Percentiles rank a stretch among this genome's conserved stretches.
Evolutionary conservation across 2,113 vertebrate species (phyloP).

Genomic region (Sorex fumeus): DNA sequence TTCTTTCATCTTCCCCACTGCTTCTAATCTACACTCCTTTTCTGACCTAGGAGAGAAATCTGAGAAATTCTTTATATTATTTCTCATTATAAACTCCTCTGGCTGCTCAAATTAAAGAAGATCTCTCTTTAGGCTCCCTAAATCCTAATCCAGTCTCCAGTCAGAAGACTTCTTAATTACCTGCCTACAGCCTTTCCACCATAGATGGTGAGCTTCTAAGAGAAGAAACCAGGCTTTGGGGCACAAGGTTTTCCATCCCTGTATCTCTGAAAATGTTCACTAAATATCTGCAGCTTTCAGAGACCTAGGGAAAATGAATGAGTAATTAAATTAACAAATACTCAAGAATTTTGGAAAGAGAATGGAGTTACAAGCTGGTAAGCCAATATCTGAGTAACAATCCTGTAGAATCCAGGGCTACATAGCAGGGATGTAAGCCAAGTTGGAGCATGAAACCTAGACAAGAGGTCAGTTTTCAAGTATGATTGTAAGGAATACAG

Average conservation of each 20-base stretch:
- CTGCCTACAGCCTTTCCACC: neutral
- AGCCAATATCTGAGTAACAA: neutral
- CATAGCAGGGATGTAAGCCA: neutral
- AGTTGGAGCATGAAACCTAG: neutral
- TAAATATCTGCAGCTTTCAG: neutral
- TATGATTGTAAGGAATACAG: neutral
- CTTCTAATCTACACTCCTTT: neutral
- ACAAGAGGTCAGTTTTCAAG: neutral
- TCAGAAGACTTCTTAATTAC: neutral
- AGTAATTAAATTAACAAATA: neutral
- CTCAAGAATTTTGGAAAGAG: neutral
- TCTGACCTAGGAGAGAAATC: neutral
- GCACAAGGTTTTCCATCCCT: neutral
- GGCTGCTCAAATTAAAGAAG: neutral
- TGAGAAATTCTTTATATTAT: neutral
- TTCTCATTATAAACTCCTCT: no score
- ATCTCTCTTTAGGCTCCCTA: neutral
- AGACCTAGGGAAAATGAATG: neutral
- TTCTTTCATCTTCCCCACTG: rapidly evolving
- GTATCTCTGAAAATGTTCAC: neutral
- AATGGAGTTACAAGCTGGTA: neutral
- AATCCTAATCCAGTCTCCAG: neutral
- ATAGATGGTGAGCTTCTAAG: neutral
- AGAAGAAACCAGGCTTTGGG: neutral
- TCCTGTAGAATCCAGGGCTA: neutral